These are phyloP conservation scores for Rousettus leschenaultii DNA, from an alignment of 2,113 vertebrate genomes.

Conservation along the genomic window DNA sequence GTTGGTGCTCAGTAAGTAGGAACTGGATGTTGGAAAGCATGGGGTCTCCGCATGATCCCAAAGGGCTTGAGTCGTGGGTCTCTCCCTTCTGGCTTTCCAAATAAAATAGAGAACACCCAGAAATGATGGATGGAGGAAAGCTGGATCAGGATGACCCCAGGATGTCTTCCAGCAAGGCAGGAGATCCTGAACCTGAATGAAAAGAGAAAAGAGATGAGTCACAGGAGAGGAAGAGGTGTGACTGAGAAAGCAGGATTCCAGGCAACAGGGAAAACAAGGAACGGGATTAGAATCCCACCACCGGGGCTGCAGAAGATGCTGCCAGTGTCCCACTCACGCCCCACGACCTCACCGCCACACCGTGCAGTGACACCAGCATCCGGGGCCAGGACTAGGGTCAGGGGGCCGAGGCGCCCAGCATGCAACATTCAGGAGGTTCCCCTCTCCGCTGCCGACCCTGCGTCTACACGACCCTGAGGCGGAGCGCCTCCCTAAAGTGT, in stretches of 20 bases:
- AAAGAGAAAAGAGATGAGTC: background rate
- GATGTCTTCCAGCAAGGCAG: background rate
- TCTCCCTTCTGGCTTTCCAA: background rate
- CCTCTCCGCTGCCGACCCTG: background rate
- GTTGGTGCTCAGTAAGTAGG: background rate
- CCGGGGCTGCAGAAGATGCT: background rate
- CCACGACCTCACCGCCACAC: background rate
- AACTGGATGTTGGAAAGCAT: background rate
- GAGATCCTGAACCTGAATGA: background rate
- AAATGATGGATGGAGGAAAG: background rate
- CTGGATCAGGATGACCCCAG: background rate
- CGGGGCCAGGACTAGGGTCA: too few species aligned
- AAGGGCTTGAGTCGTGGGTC: background rate
- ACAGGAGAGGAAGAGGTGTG: background rate
- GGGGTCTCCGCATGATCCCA: background rate
- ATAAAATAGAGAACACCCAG: background rate
- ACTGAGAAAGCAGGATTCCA: background rate
- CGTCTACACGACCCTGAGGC: background rate
- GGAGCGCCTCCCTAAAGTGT: background rate
- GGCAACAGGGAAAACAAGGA: background rate
- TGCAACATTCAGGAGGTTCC: too few species aligned
- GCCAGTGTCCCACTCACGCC: background rate
- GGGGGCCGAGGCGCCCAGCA: fast-evolving
- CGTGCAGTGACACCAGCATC: background rate
- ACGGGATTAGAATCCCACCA: background rate